Percentiles rank a stretch among this genome's conserved stretches.
Conservation (phyloP, 2,113 vertebrate genomes). For the Muntiacus muntjak region DNA sequence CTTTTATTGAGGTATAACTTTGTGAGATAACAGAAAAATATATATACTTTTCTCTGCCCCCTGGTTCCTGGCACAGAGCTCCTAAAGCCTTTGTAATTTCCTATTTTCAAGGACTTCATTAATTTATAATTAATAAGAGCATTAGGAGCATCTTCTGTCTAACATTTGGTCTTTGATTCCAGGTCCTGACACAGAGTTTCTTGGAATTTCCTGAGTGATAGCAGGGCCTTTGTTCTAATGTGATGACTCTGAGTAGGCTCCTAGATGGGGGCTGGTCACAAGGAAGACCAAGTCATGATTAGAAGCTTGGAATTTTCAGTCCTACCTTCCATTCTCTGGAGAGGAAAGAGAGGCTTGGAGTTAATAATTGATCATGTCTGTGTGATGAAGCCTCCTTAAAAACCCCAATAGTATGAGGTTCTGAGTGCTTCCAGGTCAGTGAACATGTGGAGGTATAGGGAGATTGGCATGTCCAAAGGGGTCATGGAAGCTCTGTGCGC, state of each 20-base stretch:
- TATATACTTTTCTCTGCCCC: neutral
- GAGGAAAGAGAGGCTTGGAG: neutral
- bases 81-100: neutral
- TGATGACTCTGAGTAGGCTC: neutral
- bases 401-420: neutral
- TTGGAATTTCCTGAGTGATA: neutral
- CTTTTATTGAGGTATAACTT: neutral
- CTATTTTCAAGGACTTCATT: neutral
- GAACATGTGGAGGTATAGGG: neutral
- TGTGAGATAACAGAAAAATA: neutral
- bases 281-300: neutral
- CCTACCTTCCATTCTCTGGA: neutral
- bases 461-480: neutral
- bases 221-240: neutral
- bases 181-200: neutral
- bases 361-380: neutral
- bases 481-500: neutral
- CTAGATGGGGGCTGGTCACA: neutral
- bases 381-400: neutral
- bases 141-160: neutral
- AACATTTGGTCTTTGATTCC: neutral
- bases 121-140: neutral
- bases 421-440: neutral
- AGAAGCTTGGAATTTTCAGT: neutral
- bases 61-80: neutral